These are phyloP conservation scores for Chelonoidis abingdonii DNA, from an alignment of 2,113 vertebrate species.

Conservation along the genomic window DNA sequence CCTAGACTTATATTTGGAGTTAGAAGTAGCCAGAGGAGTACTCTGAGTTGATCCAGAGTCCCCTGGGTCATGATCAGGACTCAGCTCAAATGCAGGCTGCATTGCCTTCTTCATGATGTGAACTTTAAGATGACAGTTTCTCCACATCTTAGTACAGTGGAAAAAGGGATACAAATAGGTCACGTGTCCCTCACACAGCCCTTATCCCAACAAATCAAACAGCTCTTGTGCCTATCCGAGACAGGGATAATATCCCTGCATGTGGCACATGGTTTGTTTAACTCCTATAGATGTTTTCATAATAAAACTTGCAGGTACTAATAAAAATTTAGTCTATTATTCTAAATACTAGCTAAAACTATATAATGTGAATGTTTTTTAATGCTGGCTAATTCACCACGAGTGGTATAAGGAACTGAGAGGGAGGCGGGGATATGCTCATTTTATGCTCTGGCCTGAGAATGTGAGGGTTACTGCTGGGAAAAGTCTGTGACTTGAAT, in stretches of 20 bases:
- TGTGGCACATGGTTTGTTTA: not conserved
- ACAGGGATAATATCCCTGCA: not conserved
- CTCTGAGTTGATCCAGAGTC: not conserved
- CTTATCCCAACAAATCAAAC: not conserved
- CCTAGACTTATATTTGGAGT: not conserved
- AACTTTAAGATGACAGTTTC: not conserved
- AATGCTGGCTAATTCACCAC: not conserved
- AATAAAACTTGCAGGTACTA: not conserved
- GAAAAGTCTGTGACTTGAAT: not conserved
- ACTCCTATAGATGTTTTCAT: not conserved
- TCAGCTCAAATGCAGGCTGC: not conserved
- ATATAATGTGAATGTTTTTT: not conserved
- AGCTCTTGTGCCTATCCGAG: not conserved
- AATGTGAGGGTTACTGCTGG: not conserved
- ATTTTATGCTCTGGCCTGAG: not conserved
- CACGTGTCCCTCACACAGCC: not conserved
- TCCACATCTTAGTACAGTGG: not conserved
- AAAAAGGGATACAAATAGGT: not conserved
- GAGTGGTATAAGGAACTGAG: not conserved
- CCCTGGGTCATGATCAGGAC: not conserved
- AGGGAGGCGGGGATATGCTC: not conserved
- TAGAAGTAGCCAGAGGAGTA: not conserved
- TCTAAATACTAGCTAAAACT: not conserved
- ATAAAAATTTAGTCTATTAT: not conserved
- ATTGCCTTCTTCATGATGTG: not conserved